phyloP scores from a whole-genome alignment of 2,797 vertebrate species.

The Xerus rutilus region DNA sequence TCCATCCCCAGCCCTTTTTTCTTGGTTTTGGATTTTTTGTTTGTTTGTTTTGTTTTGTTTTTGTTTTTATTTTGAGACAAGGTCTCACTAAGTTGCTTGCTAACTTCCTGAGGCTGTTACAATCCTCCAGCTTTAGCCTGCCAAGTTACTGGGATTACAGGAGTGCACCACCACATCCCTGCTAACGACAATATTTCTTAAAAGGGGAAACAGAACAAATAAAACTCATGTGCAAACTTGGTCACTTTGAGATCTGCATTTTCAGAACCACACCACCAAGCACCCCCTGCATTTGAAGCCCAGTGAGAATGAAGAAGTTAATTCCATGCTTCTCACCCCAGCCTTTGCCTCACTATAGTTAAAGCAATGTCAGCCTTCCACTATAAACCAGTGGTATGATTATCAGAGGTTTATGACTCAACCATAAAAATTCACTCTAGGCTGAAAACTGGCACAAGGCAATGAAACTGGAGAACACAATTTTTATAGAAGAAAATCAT shows the following conservation, averaged over 20 bases:
- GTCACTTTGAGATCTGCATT: neutral
- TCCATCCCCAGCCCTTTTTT: too few species aligned
- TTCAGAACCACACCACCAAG: conserved; percentile 61
- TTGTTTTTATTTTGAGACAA: too few species aligned
- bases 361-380: conserved; percentile 74
- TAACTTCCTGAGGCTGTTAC: too few species aligned
- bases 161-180: too few species aligned
- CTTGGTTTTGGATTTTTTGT: too few species aligned
- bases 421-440: conserved; percentile 81
- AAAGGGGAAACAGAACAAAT: conserved; percentile 17
- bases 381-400: conserved; percentile 72
- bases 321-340: conserved; percentile 44
- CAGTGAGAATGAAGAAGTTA: conserved; percentile 69
- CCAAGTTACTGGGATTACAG: too few species aligned
- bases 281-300: conserved; percentile 44
- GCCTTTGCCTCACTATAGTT: conserved; percentile 73
- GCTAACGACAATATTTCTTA: neutral
- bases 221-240: neutral
- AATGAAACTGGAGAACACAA: conserved; percentile 76
- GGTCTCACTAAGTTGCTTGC: too few species aligned
- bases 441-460: conserved; percentile 78
- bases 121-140: too few species aligned
- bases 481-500: conserved; percentile 81
- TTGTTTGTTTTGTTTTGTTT: too few species aligned
- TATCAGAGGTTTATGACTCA: conserved; percentile 82